Evolutionary conservation across 23 tunicate species (phyloP).

Genomic region (Styela plicata): DNA sequence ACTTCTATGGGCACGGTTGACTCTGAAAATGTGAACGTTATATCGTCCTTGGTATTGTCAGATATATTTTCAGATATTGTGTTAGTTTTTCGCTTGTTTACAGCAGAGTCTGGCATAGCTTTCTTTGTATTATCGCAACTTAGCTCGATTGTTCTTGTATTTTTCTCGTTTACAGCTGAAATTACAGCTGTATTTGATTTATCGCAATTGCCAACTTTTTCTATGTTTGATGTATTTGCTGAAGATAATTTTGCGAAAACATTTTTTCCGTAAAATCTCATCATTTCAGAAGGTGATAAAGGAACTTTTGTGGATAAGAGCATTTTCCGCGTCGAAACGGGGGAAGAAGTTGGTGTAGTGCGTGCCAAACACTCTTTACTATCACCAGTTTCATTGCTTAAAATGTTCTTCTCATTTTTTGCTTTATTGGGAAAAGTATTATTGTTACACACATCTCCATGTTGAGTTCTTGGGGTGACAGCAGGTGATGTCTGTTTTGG

Average conservation of each 20-base stretch:
- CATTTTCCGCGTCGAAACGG: constrained; percentile 2
- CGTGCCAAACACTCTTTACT: background rate
- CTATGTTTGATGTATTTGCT: background rate
- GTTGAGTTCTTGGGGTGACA: background rate
- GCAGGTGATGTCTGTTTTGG: background rate
- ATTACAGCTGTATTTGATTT: background rate
- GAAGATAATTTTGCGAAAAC: background rate
- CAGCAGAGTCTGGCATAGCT: background rate
- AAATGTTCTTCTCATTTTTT: no score
- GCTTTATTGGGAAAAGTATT: background rate
- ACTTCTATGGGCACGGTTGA: constrained; percentile 1
- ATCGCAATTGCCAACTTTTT: no score
- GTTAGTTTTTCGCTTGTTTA: no score
- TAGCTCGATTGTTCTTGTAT: background rate
- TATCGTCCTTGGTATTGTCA: background rate
- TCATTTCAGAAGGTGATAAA: constrained; percentile 1
- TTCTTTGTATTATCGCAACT: background rate
- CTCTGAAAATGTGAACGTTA: background rate
- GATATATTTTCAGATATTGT: no score
- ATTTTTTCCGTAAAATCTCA: constrained; percentile 11
- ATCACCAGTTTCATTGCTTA: background rate
- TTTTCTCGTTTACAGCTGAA: background rate
- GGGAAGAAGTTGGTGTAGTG: background rate
- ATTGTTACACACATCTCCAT: background rate
- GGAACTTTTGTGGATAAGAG: constrained; percentile 31